Conservation (phyloP, 2,113 vertebrate species). For the Hippocampus guttulatus region DNA sequence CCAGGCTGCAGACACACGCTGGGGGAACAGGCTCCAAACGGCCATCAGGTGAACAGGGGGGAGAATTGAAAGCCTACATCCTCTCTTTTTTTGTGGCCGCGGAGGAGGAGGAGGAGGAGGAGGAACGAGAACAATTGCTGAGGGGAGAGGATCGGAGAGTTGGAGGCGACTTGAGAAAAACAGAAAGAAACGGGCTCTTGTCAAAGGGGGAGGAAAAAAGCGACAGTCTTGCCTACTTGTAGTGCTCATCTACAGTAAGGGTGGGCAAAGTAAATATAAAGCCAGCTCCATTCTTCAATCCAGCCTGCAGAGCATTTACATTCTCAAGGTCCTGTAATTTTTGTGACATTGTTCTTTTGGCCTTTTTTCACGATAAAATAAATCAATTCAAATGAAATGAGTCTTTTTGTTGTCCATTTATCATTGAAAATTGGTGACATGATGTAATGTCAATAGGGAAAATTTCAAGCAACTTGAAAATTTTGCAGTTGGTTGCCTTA, state of each 20-base stretch:
- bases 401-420: neutral
- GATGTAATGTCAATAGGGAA: too few relatives aligned
- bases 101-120: constrained; percentile 42
- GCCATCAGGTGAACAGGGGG: constrained; percentile 98
- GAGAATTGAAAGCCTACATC: constrained; percentile 72
- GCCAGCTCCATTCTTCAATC: neutral
- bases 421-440: neutral
- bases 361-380: too few relatives aligned
- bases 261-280: constrained; percentile 22
- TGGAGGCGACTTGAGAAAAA: constrained; percentile 47
- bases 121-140: constrained; percentile 54
- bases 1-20: constrained; percentile 99
- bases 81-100: constrained; percentile 65
- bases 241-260: neutral
- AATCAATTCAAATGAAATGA: too few relatives aligned
- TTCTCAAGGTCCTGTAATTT: neutral
- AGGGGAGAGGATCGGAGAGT: constrained; percentile 53
- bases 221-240: neutral
- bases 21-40: constrained; percentile 98
- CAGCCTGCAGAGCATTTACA: neutral
- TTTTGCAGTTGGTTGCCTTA: too few relatives aligned
- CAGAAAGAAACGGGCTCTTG: neutral
- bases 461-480: too few relatives aligned
- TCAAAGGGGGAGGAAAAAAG: neutral
- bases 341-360: too few relatives aligned